phyloP scores from a whole-genome alignment of 2,888 invertebrate genomes.

The Scrobipalpa costella region DNA sequence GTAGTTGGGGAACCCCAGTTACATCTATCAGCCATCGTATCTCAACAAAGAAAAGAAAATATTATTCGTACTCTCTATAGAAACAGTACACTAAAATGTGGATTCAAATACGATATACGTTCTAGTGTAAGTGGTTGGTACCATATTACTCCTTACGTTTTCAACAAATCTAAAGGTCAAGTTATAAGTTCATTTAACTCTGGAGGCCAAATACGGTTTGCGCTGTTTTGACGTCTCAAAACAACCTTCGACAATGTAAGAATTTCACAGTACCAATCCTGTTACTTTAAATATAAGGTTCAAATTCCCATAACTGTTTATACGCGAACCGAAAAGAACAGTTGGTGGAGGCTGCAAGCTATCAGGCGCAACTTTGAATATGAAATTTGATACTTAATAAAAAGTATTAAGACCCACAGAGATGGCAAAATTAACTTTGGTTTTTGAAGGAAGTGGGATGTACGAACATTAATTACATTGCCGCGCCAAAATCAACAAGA shows the following conservation, averaged over 20 bases:
- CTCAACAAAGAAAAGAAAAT: no score
- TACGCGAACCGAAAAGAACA: constrained; percentile 1
- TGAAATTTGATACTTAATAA: constrained; percentile 19
- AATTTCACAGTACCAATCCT: background rate
- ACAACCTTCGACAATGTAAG: constrained; percentile 7
- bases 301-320: background rate
- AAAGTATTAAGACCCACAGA: constrained; percentile 18
- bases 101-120: no score
- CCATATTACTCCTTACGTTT: constrained; percentile 28
- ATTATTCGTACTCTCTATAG: no score
- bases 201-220: constrained; percentile 38
- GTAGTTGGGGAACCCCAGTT: no score
- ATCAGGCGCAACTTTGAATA: constrained; percentile 4
- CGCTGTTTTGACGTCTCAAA: constrained; percentile 31
- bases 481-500: constrained; percentile 44
- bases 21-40: no score
- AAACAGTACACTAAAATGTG: no score
- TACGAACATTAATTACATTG: constrained; percentile 46
- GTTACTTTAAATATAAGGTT: constrained; percentile 2
- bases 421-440: constrained; percentile 7
- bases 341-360: constrained; percentile 4
- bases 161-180: constrained; percentile 55
- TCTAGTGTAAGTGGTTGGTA: background rate
- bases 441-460: constrained; percentile 25
- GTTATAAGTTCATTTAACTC: constrained; percentile 65